phyloP scores from a whole-genome alignment of 53 echinoderm and acorn worm species.

The Holothuria leucospilota region DNA sequence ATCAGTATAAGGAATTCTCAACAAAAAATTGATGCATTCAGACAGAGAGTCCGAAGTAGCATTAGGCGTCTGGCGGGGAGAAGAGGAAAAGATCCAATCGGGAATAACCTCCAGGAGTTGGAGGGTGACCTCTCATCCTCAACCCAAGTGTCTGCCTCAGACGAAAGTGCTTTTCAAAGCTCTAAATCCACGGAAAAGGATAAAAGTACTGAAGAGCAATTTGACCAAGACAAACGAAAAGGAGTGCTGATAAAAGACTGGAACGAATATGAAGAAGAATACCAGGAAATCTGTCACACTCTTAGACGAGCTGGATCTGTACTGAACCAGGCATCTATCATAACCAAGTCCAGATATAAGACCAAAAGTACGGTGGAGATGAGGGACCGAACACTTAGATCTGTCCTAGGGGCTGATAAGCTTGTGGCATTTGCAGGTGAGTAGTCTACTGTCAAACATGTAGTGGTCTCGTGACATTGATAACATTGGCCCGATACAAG shows the following conservation, averaged over 20 bases:
- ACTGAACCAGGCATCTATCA: not conserved
- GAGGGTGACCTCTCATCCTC: not conserved
- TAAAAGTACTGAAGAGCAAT: not conserved
- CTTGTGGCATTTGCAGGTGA: conserved; percentile 34
- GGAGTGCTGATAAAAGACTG: not conserved
- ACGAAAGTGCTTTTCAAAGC: not conserved
- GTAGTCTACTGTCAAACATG: not conserved
- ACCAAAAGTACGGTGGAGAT: conserved; percentile 16
- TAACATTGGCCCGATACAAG: no score
- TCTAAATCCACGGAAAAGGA: not conserved
- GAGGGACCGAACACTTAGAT: conserved; percentile 18
- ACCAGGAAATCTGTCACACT: conserved; percentile 36
- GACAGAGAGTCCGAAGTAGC: conserved; percentile 30
- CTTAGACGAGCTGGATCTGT: conserved; percentile 30
- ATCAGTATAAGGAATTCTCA: conserved; percentile 13
- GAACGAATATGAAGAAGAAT: conserved; percentile 25
- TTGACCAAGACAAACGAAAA: not conserved
- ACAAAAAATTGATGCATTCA: not conserved
- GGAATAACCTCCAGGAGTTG: not conserved
- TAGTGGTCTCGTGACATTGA: no score
- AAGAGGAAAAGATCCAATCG: not conserved
- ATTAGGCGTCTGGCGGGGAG: not conserved
- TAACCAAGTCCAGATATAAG: not conserved
- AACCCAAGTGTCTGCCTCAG: not conserved
- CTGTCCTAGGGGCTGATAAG: conserved; percentile 30